These are phyloP conservation scores for Aphidius colemani DNA, from an alignment of 2,888 invertebrate species.

Conservation along the genomic window DNA sequence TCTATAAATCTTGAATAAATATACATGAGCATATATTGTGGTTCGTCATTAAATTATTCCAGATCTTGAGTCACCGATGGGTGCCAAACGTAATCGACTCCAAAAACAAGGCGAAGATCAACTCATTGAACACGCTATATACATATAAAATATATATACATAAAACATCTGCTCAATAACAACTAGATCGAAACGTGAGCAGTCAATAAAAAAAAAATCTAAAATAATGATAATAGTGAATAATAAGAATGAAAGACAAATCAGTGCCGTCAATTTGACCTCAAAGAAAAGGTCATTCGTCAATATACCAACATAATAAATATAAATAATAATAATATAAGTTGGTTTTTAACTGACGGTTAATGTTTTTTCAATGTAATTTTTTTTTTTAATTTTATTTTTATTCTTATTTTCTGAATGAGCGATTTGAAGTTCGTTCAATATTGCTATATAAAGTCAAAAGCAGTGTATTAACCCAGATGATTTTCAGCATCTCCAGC, in stretches of 20 bases:
- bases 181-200: slow-evolving; percentile 6
- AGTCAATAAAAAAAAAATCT: neutral
- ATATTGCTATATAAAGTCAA: no score
- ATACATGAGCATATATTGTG: slow-evolving; percentile 23
- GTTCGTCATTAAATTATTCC: slow-evolving; percentile 59
- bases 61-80: slow-evolving; percentile 45
- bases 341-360: slow-evolving; percentile 1
- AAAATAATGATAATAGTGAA: neutral
- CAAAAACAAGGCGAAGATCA: slow-evolving; percentile 35
- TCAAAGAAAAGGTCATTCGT: slow-evolving; percentile 25
- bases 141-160: slow-evolving; percentile 8
- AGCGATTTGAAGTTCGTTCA: no score
- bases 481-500: slow-evolving; percentile 2
- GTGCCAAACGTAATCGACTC: slow-evolving; percentile 42
- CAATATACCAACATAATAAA: slow-evolving; percentile 12
- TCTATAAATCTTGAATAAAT: slow-evolving; percentile 19
- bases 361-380: no score
- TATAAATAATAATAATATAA: slow-evolving; percentile 7
- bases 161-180: slow-evolving; percentile 28
- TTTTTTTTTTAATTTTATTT: no score
- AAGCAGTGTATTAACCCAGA: no score
- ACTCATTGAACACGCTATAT: slow-evolving; percentile 11
- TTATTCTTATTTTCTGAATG: no score
- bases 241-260: neutral
- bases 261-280: slow-evolving; percentile 24